phyloP scores from a whole-genome alignment of 2,113 vertebrate genomes.

The Oophaga pumilio region DNA sequence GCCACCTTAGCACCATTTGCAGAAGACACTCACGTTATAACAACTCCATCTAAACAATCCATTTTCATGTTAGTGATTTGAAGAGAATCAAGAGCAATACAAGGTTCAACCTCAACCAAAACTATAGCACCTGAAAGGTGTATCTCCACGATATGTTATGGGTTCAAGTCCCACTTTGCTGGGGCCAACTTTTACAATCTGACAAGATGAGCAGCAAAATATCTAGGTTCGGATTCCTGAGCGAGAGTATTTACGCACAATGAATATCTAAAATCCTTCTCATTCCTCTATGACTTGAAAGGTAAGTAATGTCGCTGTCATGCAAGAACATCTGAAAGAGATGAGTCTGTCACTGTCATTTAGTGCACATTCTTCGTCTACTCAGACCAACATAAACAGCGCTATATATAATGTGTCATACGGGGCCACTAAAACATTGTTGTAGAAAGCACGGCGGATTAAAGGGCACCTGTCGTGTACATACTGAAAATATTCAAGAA shows the following conservation, averaged over 20 bases:
- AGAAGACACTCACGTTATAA: background rate
- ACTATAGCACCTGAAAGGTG: background rate
- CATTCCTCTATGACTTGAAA: slow-evolving; percentile 19
- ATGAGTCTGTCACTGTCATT: background rate
- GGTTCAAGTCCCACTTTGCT: background rate
- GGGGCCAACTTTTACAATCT: background rate
- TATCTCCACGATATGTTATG: background rate
- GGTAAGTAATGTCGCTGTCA: background rate
- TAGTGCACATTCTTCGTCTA: background rate
- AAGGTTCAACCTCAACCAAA: background rate
- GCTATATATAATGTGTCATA: background rate
- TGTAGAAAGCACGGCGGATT: background rate
- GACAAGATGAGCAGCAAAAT: background rate
- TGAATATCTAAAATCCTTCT: slow-evolving; percentile 37
- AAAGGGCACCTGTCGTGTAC: background rate
- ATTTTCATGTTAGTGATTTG: background rate
- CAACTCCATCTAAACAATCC: background rate
- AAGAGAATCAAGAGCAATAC: background rate
- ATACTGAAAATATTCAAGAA: background rate
- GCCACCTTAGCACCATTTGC: background rate
- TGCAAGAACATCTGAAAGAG: background rate
- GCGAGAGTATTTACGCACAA: background rate
- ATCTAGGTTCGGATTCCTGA: background rate
- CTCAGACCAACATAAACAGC: slow-evolving; percentile 12
- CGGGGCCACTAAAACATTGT: background rate